phyloP scores from a whole-genome alignment of 2,888 invertebrate species.

The Macrophya annulata region DNA sequence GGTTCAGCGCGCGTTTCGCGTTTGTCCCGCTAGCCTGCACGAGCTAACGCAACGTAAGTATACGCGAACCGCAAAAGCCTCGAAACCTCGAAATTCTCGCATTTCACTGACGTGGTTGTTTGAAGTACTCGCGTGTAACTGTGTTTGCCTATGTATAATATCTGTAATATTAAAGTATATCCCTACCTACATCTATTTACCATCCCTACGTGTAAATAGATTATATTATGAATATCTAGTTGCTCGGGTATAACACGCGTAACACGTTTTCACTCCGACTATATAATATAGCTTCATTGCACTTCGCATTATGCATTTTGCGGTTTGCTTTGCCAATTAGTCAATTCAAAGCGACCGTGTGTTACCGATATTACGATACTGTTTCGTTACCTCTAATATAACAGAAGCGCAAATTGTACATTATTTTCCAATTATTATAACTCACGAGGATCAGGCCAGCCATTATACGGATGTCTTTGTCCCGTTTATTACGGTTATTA shows the following conservation, averaged over 20 bases:
- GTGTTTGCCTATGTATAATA: conserved; percentile 9
- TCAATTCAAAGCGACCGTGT: background rate
- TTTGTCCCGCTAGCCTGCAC: background rate
- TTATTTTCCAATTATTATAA: conserved; percentile 15
- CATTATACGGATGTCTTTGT: background rate
- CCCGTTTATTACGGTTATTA: conserved; percentile 23
- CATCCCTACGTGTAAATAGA: background rate
- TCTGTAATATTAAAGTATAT: conserved; percentile 5
- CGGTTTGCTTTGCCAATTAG: conserved; percentile 10
- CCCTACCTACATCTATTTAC: background rate
- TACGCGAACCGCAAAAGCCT: conserved; percentile 33
- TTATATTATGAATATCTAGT: background rate
- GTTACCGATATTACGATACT: background rate
- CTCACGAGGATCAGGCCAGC: background rate
- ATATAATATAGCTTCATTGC: background rate
- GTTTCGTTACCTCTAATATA: background rate
- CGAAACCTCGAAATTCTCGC: conserved; percentile 28
- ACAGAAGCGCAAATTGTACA: background rate
- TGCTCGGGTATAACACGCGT: background rate
- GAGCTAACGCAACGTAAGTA: background rate
- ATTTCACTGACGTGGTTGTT: conserved; percentile 18
- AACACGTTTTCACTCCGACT: background rate
- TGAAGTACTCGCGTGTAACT: conserved; percentile 27
- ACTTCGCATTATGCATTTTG: background rate
- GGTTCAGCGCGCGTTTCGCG: conserved; percentile 34